These are phyloP conservation scores for Neosilurus mollespiculum DNA, from an alignment of 2,797 vertebrate species.

Conservation along the genomic window DNA sequence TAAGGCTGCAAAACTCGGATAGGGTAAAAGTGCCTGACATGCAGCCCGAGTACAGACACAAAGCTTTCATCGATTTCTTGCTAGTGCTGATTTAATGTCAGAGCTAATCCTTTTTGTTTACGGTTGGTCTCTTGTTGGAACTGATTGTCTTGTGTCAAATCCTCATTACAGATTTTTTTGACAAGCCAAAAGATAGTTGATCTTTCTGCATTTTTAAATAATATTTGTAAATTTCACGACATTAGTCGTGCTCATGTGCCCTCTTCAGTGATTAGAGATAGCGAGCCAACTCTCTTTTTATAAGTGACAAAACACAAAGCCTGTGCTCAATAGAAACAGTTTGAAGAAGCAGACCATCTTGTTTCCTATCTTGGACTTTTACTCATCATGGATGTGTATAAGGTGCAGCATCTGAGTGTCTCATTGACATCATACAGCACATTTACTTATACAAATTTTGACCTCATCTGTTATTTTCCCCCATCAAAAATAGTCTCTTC, in stretches of 20 bases:
- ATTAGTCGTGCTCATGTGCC: constrained; percentile 25
- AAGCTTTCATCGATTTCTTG: constrained; percentile 24
- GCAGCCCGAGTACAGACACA: constrained; percentile 26
- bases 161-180: constrained; percentile 24
- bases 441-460: constrained; percentile 3
- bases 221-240: constrained; percentile 19
- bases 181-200: constrained; percentile 25
- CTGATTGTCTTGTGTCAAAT: constrained; percentile 45
- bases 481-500: neutral
- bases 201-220: constrained; percentile 26
- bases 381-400: constrained; percentile 26
- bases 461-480: neutral
- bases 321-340: constrained; percentile 37
- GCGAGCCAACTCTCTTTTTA: neutral
- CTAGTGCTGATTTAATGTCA: constrained; percentile 13
- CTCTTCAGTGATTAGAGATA: constrained; percentile 18
- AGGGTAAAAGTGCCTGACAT: constrained; percentile 12
- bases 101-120: constrained; percentile 34
- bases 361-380: constrained; percentile 30
- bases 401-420: constrained; percentile 37
- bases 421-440: constrained; percentile 46
- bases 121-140: neutral
- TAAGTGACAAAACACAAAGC: constrained; percentile 29
- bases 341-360: constrained; percentile 25
- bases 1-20: constrained; percentile 23